Evolutionary conservation across 1,140 invertebrate genomes (phyloP).

Genomic region (Danaus melanippus): DNA sequence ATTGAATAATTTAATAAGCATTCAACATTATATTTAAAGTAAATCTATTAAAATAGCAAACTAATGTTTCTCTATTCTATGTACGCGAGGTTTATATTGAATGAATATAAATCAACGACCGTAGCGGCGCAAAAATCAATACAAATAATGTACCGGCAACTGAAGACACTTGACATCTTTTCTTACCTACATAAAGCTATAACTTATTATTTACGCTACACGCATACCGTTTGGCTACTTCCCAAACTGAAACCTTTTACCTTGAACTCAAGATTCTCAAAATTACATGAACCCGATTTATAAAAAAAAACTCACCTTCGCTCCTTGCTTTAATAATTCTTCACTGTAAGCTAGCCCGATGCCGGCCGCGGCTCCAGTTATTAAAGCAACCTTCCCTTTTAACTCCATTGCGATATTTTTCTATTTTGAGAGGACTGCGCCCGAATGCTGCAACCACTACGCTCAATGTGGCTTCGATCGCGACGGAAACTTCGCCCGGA

Average conservation of each 20-base stretch:
- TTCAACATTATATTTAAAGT: too few relatives aligned
- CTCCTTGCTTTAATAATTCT: slow-evolving; percentile 79
- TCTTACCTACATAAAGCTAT: slow-evolving; percentile 6
- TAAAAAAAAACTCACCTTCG: slow-evolving; percentile 73
- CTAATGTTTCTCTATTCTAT: too few relatives aligned
- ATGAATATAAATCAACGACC: slow-evolving; percentile 24
- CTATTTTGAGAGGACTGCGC: slow-evolving; percentile 38
- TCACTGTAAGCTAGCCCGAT: slow-evolving; percentile 80
- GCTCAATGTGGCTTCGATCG: slow-evolving; percentile 54
- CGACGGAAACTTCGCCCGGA: slow-evolving; percentile 35
- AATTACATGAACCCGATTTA: slow-evolving; percentile 15
- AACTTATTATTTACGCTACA: slow-evolving; percentile 9
- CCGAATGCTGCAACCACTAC: slow-evolving; percentile 42
- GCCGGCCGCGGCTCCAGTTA: slow-evolving; percentile 82
- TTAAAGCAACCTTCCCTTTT: slow-evolving; percentile 79
- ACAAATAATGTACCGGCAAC: slow-evolving; percentile 34
- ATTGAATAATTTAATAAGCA: too few relatives aligned
- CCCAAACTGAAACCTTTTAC: slow-evolving; percentile 36
- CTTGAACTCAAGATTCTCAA: slow-evolving; percentile 44
- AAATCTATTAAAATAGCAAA: too few relatives aligned
- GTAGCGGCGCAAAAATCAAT: slow-evolving; percentile 57
- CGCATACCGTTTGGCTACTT: slow-evolving; percentile 23
- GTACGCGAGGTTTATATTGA: too few relatives aligned
- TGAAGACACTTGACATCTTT: slow-evolving; percentile 22
- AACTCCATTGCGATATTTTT: slow-evolving; percentile 73